These are phyloP conservation scores for Propithecus deckenii DNA, from an alignment of 2,797 vertebrate genomes.

Conservation along the genomic window DNA sequence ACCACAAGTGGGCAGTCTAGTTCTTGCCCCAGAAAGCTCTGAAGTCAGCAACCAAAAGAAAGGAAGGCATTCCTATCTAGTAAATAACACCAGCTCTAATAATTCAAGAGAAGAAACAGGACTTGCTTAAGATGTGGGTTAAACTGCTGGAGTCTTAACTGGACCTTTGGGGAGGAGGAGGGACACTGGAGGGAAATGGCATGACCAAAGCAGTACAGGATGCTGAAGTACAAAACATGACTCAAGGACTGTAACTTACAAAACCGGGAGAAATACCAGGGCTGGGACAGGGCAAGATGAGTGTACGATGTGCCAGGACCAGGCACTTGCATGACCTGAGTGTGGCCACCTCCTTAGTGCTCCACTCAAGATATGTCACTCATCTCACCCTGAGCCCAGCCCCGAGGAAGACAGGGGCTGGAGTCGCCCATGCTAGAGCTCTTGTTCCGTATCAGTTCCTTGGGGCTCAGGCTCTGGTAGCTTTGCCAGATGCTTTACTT, in stretches of 20 bases:
- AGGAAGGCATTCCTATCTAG: neutral
- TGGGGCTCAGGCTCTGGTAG: neutral
- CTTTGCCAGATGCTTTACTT: neutral
- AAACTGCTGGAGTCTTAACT: neutral
- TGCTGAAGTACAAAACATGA: neutral
- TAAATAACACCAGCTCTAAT: neutral
- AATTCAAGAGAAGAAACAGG: neutral
- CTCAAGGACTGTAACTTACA: neutral
- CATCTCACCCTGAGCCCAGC: too few species aligned
- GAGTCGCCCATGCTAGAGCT: neutral
- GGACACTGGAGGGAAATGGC: neutral
- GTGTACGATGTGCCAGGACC: neutral
- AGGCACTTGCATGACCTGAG: neutral
- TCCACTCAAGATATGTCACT: neutral
- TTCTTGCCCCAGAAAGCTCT: neutral
- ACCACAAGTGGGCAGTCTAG: neutral
- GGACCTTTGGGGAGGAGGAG: neutral
- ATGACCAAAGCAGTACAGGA: neutral
- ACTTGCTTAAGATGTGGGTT: neutral
- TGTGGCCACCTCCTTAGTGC: neutral
- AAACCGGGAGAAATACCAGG: neutral
- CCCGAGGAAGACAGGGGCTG: neutral
- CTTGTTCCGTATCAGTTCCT: neutral
- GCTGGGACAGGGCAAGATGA: neutral
- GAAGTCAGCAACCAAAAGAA: neutral